phyloP scores from a whole-genome alignment of 2,888 invertebrate species.

The Ophion ellenae region DNA sequence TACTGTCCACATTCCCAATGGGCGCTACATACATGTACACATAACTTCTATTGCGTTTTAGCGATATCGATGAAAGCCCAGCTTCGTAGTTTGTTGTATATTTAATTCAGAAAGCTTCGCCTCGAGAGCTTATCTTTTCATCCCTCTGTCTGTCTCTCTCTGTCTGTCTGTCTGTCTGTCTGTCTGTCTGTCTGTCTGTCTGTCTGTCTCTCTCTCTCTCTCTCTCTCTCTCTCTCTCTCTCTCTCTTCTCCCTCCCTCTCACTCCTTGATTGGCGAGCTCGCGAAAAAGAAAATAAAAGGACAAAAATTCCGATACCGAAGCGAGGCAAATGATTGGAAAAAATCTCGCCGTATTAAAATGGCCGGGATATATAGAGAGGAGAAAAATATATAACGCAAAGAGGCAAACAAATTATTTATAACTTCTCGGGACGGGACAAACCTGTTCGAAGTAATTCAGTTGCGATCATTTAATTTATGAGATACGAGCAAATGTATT shows the following conservation, averaged over 20 bases:
- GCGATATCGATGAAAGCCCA: slow-evolving; percentile 17
- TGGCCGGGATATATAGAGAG: slow-evolving; percentile 32
- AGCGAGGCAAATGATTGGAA: slow-evolving; percentile 53
- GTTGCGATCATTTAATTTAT: slow-evolving; percentile 17
- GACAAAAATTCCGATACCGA: slow-evolving; percentile 59
- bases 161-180: not conserved
- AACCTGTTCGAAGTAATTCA: slow-evolving; percentile 13
- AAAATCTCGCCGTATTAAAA: slow-evolving; percentile 58
- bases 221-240: not conserved
- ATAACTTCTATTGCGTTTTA: slow-evolving; percentile 7
- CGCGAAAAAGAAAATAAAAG: slow-evolving; percentile 38
- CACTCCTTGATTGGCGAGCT: not conserved
- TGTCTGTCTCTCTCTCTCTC: no score
- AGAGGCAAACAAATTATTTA: slow-evolving; percentile 59
- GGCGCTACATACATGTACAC: slow-evolving; percentile 20
- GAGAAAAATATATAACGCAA: slow-evolving; percentile 25
- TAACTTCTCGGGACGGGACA: slow-evolving; percentile 4
- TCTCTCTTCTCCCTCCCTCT: slow-evolving; percentile 2
- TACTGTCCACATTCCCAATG: slow-evolving; percentile 68
- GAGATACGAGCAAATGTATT: not conserved
- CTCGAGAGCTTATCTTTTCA: slow-evolving; percentile 53
- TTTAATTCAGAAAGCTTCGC: slow-evolving; percentile 75
- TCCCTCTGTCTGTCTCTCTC: not conserved
- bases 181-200: not conserved
- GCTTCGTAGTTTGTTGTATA: slow-evolving; percentile 73